Conservation (phyloP, 2,113 vertebrate species). For the Poecilia latipinna region DNA sequence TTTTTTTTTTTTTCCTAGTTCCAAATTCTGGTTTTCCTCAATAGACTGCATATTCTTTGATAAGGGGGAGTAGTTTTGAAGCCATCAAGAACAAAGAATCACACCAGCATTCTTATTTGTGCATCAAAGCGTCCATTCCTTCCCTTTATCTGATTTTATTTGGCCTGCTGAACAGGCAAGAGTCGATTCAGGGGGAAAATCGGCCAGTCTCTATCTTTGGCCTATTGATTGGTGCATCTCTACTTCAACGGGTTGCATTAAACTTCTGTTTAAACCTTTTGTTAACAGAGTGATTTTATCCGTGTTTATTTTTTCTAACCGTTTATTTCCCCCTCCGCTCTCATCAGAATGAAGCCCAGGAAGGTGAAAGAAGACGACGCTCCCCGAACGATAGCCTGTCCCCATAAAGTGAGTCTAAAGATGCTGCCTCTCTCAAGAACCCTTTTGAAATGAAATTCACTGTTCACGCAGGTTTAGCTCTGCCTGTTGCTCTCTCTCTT, state of each 20-base stretch:
- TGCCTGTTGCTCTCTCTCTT: neutral
- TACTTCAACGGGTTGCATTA: too few species aligned
- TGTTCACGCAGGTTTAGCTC: neutral
- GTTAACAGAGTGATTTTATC: neutral
- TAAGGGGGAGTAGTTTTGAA: neutral
- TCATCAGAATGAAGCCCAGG: conserved; percentile 95
- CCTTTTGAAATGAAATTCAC: neutral
- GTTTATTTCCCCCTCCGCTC: neutral
- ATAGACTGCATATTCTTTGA: neutral
- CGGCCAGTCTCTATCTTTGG: neutral
- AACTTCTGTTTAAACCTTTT: neutral
- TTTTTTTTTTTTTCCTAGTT: too few species aligned
- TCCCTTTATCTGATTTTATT: neutral
- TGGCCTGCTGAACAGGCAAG: neutral
- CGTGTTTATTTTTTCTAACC: neutral
- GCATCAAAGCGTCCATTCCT: neutral
- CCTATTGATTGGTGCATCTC: neutral
- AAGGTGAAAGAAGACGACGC: conserved; percentile 99
- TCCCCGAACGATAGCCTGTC: conserved; percentile 97
- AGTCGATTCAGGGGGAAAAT: neutral
- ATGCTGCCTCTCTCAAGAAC: neutral
- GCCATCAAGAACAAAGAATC: neutral
- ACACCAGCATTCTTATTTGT: neutral
- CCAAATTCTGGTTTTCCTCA: too few species aligned
- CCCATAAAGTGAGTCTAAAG: conserved; percentile 93